Evolutionary conservation across 2,888 invertebrate species (phyloP).

Genomic region (Fragum whitleyi): DNA sequence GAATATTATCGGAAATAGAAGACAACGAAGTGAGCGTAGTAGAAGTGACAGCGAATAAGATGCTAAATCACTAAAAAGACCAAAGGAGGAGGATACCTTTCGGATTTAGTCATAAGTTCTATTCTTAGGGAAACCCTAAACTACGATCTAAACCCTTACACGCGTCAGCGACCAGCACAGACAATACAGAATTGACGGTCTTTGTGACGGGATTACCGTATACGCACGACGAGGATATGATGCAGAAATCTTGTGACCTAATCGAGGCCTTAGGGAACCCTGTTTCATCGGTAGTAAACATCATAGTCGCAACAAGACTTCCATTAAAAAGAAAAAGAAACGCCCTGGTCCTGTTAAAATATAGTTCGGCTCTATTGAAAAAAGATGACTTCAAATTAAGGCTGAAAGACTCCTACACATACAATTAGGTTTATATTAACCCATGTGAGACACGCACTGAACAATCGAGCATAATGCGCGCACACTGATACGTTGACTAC

Average conservation of each 20-base stretch:
- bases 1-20: constrained; percentile 6
- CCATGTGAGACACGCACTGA: constrained; percentile 24
- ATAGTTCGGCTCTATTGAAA: not conserved
- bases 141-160: not conserved
- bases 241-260: constrained; percentile 9
- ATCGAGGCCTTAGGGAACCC: not conserved
- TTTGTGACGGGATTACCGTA: not conserved
- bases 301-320: not conserved
- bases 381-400: not conserved
- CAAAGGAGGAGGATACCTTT: not conserved
- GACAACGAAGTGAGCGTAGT: not conserved
- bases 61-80: not conserved
- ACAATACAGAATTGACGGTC: not conserved
- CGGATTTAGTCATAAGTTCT: not conserved
- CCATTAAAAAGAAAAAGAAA: not conserved
- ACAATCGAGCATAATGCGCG: constrained; percentile 34
- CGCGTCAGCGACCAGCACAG: not conserved
- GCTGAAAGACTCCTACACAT: not conserved
- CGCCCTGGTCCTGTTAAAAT: not conserved
- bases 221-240: not conserved
- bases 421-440: not conserved
- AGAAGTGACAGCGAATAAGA: not conserved
- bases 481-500: constrained; percentile 23
- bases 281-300: not conserved
- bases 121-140: constrained; percentile 5